These are phyloP conservation scores for Myiotriccus ornatus DNA, from an alignment of 2,797 vertebrate species.

Conservation along the genomic window DNA sequence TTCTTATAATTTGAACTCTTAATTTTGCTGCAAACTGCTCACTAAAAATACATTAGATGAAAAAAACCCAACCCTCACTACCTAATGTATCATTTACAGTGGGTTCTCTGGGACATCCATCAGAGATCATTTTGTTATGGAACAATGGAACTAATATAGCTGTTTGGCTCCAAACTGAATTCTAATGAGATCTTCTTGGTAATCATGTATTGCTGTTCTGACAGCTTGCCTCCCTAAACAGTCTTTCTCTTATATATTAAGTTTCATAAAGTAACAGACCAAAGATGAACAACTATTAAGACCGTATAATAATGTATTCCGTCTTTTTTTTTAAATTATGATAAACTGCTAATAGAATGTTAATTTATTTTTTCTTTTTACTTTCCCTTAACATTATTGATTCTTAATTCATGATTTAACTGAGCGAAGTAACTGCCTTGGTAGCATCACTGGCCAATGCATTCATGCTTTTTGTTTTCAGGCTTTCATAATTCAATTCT, in stretches of 20 bases:
- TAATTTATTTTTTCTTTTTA: not conserved
- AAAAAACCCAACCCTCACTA: not conserved
- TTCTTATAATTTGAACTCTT: not conserved
- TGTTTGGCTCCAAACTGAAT: not conserved
- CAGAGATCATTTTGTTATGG: not conserved
- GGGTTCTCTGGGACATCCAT: not conserved
- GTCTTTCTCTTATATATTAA: not conserved
- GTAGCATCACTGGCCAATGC: not conserved
- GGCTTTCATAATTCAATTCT: not conserved
- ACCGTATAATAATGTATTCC: not conserved
- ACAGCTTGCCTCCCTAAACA: not conserved
- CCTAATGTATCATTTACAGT: accelerated
- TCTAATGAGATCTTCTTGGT: not conserved
- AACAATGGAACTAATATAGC: not conserved
- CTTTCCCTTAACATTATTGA: not conserved
- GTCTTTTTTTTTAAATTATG: not conserved
- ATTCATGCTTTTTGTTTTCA: not conserved
- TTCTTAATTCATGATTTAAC: not conserved
- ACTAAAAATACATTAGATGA: not conserved
- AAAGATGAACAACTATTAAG: not conserved
- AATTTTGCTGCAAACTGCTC: not conserved
- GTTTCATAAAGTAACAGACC: not conserved
- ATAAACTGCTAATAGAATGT: not conserved
- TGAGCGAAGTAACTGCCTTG: not conserved
- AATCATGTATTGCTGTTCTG: not conserved